phyloP scores from a whole-genome alignment of 2,888 invertebrate species.

The Andrena hattorfiana region DNA sequence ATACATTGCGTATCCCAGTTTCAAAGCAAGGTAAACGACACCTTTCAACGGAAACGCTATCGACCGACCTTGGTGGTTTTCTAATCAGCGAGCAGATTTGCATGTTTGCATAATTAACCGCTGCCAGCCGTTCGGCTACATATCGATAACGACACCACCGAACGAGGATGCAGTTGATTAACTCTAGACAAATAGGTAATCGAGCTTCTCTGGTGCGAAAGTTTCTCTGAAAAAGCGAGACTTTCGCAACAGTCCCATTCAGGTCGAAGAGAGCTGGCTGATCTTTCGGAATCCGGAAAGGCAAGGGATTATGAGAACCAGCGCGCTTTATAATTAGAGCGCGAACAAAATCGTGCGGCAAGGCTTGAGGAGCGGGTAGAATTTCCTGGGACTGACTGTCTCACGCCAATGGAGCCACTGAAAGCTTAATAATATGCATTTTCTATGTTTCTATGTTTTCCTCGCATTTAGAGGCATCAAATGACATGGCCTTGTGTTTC shows the following conservation, averaged over 20 bases:
- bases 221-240: conserved; percentile 35
- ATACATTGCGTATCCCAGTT: conserved; percentile 53
- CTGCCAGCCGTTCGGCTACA: neutral
- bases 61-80: conserved; percentile 44
- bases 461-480: neutral
- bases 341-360: conserved; percentile 46
- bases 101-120: neutral
- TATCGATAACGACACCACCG: neutral
- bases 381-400: conserved; percentile 49
- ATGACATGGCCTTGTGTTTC: neutral
- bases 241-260: conserved; percentile 31
- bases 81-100: conserved; percentile 40
- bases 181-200: neutral
- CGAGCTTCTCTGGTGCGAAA: neutral
- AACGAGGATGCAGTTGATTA: conserved; percentile 1
- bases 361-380: conserved; percentile 46
- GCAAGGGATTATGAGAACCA: conserved; percentile 54
- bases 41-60: conserved; percentile 69
- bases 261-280: conserved; percentile 24
- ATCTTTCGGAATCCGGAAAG: conserved; percentile 59
- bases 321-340: conserved; percentile 66
- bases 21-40: conserved; percentile 71
- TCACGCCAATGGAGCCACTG: conserved; percentile 56
- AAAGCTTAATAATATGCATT: conserved; percentile 24
- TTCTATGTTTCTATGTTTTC: conserved; percentile 2